Percentiles rank a stretch among this genome's conserved stretches.
These are phyloP conservation scores for Chaetoderma sp. DNA, from an alignment of 2,888 invertebrate genomes.

Conservation along the genomic window DNA sequence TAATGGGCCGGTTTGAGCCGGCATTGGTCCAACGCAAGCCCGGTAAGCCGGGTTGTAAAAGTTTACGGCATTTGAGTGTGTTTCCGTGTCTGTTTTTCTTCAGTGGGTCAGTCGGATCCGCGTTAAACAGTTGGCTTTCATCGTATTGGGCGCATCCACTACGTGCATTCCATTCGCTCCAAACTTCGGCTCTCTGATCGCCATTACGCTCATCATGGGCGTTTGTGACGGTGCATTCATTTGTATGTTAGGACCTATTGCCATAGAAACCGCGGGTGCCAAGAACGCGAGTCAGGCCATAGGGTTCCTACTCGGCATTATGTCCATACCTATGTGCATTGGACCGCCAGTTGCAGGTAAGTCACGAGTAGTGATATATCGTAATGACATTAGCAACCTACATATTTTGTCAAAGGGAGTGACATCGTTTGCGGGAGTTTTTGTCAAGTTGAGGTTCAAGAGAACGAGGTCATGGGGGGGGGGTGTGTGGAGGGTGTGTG, in stretches of 20 bases:
- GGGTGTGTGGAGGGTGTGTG: too few relatives aligned
- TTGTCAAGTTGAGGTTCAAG: too few relatives aligned
- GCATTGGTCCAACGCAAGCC: too few relatives aligned
- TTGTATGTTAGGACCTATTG: conserved; percentile 90
- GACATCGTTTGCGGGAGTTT: too few relatives aligned
- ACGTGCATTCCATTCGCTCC: conserved; percentile 62
- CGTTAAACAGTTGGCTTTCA: conserved; percentile 79
- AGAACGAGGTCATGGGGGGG: too few relatives aligned
- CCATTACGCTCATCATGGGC: conserved; percentile 85
- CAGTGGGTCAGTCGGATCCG: conserved; percentile 81
- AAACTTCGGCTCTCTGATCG: conserved; percentile 77
- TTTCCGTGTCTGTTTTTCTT: too few relatives aligned
- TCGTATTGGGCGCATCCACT: conserved; percentile 58
- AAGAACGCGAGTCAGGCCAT: conserved; percentile 89
- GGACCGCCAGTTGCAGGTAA: conserved; percentile 89
- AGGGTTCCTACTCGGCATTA: conserved; percentile 88
- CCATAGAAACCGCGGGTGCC: conserved; percentile 88
- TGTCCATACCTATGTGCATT: conserved; percentile 85
- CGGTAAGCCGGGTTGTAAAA: too few relatives aligned
- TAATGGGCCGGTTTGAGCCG: too few relatives aligned
- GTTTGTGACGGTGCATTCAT: conserved; percentile 94
- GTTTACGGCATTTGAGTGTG: too few relatives aligned
- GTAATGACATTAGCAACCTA: neutral
- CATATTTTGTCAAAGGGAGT: too few relatives aligned
- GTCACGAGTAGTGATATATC: neutral